These are phyloP conservation scores for Bos taurus DNA, from an alignment of 2,113 vertebrate species.

Conservation along the genomic window ARS-UCD2.0 NC_037333.1:92855001-92855500, in stretches of 20 bases:
- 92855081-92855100: not conserved
- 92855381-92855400: not conserved
- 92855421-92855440: not conserved
- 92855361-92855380: not conserved
- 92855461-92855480: slow-evolving; percentile 46
- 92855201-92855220: not conserved
- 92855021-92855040: not conserved
- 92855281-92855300: slow-evolving; percentile 62
- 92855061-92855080: not conserved
- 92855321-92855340: slow-evolving; percentile 57
- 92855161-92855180: not conserved
- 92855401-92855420: not conserved
- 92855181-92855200: not conserved
- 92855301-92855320: slow-evolving; percentile 50
- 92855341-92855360: not conserved
- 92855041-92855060: not conserved
- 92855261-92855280: not conserved
- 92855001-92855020: not conserved
- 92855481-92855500: not conserved
- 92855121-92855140: not conserved
- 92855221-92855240: not conserved
- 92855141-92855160: not conserved
- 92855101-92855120: not conserved
- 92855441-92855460: not conserved
- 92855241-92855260: not conserved